These are phyloP conservation scores for Nansenia antarctica DNA, from an alignment of 2,113 vertebrate genomes.

Conservation along the genomic window DNA sequence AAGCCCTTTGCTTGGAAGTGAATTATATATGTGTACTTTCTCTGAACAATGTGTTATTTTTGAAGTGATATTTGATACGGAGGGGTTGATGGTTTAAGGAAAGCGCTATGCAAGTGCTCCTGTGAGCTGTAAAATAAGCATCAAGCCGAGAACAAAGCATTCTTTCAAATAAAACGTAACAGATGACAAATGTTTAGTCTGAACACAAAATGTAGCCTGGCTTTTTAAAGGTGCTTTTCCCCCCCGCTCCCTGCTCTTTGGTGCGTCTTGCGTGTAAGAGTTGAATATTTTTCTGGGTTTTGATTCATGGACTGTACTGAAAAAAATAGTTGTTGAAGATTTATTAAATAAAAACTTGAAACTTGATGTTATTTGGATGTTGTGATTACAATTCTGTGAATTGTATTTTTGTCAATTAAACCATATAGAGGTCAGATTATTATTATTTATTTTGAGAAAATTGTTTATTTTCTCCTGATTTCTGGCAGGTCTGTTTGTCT, in stretches of 20 bases:
- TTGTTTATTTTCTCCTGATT: no score
- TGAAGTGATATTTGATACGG: slow-evolving; percentile 59
- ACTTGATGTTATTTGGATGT: not conserved
- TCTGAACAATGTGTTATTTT: slow-evolving; percentile 48
- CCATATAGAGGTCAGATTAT: no score
- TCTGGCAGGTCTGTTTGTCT: no score
- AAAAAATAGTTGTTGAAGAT: slow-evolving; percentile 30
- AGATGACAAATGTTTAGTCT: slow-evolving; percentile 59
- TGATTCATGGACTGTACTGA: slow-evolving; percentile 34
- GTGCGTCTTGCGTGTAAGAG: slow-evolving; percentile 38
- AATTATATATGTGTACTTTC: slow-evolving; percentile 41
- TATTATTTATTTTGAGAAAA: no score
- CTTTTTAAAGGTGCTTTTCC: slow-evolving; percentile 34
- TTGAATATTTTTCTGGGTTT: slow-evolving; percentile 22
- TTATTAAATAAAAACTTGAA: slow-evolving; percentile 32
- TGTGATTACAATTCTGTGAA: no score
- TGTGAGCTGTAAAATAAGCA: slow-evolving; percentile 53
- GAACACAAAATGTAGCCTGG: slow-evolving; percentile 47
- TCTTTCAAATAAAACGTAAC: slow-evolving; percentile 58
- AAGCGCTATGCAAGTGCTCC: slow-evolving; percentile 59
- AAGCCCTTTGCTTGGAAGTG: slow-evolving; percentile 29
- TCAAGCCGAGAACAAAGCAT: slow-evolving; percentile 49
- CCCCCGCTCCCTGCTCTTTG: slow-evolving; percentile 28
- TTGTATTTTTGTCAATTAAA: no score
- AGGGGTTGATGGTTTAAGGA: slow-evolving; percentile 45